A percentile compares a stretch with the other conserved stretches of the same genome.
Evolutionary conservation across 2,113 vertebrate genomes (phyloP).

Genomic region (Prionailurus viverrinus): DNA sequence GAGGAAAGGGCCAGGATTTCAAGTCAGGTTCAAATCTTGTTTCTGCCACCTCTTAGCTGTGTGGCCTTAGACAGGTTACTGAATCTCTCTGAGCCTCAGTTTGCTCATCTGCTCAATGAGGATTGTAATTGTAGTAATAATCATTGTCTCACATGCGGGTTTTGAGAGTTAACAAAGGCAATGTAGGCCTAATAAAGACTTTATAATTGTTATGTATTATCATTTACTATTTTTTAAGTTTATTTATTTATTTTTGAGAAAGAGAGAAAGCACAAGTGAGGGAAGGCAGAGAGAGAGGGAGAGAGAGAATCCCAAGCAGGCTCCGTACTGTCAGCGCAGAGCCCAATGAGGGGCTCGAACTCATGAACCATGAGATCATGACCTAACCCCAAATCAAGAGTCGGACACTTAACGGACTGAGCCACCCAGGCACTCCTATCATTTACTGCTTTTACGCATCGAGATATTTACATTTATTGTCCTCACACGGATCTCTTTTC

Average conservation of each 20-base stretch:
- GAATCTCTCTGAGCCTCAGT: constrained; percentile 7
- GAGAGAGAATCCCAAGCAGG: no score
- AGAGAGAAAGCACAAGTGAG: no score
- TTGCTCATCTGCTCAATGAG: background rate
- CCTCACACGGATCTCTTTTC: background rate
- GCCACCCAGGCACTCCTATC: no score
- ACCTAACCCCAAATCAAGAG: no score
- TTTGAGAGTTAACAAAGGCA: background rate
- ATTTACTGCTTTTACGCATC: background rate
- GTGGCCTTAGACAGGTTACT: background rate
- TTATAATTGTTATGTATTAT: background rate
- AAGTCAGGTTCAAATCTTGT: background rate
- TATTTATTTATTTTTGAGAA: no score
- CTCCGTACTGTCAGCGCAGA: no score
- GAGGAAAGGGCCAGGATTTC: background rate
- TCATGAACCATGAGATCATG: no score
- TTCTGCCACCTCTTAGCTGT: background rate
- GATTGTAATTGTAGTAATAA: background rate
- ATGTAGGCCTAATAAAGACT: background rate
- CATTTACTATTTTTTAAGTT: background rate
- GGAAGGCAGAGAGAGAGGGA: no score
- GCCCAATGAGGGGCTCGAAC: no score
- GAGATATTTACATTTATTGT: background rate
- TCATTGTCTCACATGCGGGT: background rate
- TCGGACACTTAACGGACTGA: no score